phyloP scores from a whole-genome alignment of 2,888 invertebrate genomes.

The Podabrus alpinus region DNA sequence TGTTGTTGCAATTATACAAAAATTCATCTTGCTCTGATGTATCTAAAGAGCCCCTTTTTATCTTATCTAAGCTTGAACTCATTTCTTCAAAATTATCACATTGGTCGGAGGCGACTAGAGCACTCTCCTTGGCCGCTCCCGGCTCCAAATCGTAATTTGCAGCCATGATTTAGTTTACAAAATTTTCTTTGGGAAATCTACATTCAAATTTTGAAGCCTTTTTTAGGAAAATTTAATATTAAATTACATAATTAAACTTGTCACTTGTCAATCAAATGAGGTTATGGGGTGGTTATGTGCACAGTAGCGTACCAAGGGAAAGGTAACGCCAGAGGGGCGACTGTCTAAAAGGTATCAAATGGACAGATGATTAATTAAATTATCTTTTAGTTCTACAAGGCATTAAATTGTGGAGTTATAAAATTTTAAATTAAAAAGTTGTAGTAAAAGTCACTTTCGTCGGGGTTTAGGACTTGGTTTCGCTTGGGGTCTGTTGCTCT shows the following conservation, averaged over 20 bases:
- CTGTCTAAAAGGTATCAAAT: too few species aligned
- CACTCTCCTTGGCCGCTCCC: conserved; percentile 67
- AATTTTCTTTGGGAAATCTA: neutral
- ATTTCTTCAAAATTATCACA: conserved; percentile 72
- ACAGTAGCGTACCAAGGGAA: neutral
- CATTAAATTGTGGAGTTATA: too few species aligned
- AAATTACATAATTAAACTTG: neutral
- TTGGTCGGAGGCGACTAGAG: conserved; percentile 72
- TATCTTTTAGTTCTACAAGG: too few species aligned
- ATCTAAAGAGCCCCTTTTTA: conserved; percentile 59
- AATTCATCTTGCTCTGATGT: conserved; percentile 37
- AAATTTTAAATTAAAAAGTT: too few species aligned
- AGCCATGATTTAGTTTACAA: conserved; percentile 34
- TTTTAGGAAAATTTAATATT: neutral
- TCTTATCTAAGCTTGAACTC: conserved; percentile 66
- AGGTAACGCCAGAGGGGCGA: too few species aligned
- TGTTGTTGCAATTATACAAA: conserved; percentile 40
- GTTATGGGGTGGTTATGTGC: neutral
- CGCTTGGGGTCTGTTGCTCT: too few species aligned
- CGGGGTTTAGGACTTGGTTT: too few species aligned
- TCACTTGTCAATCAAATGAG: neutral
- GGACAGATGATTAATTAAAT: too few species aligned
- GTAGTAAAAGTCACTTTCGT: too few species aligned
- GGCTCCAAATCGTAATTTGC: conserved; percentile 56
- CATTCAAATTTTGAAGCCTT: neutral